These are phyloP conservation scores for Glareola pratincola DNA, from an alignment of 2,113 vertebrate genomes.

Conservation along the genomic window DNA sequence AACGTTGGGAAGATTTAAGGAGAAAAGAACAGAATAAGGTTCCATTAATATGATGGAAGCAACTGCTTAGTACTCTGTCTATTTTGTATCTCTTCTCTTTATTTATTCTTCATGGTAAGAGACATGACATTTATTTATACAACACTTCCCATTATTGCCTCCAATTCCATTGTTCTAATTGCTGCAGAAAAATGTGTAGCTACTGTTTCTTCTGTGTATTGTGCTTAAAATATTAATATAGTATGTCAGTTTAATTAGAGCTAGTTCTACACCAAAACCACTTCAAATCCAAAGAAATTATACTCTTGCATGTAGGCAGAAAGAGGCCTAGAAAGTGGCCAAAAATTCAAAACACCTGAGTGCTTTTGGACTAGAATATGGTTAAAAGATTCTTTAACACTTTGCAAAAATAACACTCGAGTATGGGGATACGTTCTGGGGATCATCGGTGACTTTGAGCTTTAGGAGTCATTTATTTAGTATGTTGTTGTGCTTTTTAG, in stretches of 20 bases:
- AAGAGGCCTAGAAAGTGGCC: background rate
- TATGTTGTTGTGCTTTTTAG: background rate
- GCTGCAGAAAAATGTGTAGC: background rate
- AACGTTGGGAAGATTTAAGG: background rate
- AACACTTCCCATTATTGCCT: background rate
- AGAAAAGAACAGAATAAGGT: constrained; percentile 26
- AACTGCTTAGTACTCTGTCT: constrained; percentile 34
- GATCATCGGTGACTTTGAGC: background rate
- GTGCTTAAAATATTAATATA: background rate
- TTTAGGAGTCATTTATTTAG: background rate
- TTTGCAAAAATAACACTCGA: background rate
- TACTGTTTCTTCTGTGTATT: background rate
- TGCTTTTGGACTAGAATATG: background rate
- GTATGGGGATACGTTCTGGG: background rate
- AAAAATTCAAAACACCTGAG: background rate
- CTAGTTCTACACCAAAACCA: background rate
- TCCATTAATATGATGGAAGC: constrained; percentile 19
- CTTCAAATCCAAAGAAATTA: background rate
- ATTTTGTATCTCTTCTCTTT: constrained; percentile 45
- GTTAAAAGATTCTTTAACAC: background rate
- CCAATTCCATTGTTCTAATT: background rate
- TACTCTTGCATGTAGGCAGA: background rate
- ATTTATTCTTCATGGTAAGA: constrained; percentile 48
- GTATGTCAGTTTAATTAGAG: background rate
- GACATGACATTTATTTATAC: constrained; percentile 12